A percentile compares a stretch with the other conserved stretches of the same genome.
These are phyloP conservation scores for Danio rerio DNA, from an alignment of 2,113 vertebrate species.

Conservation along the genomic window GRCz12tu NC_133177.1:42433001-42433500, in stretches of 20 bases:
- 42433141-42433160: conserved; percentile 9
- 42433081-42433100: neutral
- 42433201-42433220: conserved; percentile 7
- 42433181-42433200: neutral
- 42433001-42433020: conserved; percentile 26
- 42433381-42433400: neutral
- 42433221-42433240: neutral
- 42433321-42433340: neutral
- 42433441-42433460: too few species aligned
- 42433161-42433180: neutral
- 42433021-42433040: neutral
- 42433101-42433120: neutral
- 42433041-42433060: neutral
- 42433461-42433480: too few species aligned
- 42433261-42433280: neutral
- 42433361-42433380: neutral
- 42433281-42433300: neutral
- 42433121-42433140: conserved; percentile 8
- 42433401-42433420: neutral
- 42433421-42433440: too few species aligned
- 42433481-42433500: too few species aligned
- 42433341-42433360: neutral
- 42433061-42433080: neutral
- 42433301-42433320: neutral
- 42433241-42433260: neutral